Evolutionary conservation across 2,888 invertebrate species (phyloP).

Genomic region (Drosophila koepferae): DNA sequence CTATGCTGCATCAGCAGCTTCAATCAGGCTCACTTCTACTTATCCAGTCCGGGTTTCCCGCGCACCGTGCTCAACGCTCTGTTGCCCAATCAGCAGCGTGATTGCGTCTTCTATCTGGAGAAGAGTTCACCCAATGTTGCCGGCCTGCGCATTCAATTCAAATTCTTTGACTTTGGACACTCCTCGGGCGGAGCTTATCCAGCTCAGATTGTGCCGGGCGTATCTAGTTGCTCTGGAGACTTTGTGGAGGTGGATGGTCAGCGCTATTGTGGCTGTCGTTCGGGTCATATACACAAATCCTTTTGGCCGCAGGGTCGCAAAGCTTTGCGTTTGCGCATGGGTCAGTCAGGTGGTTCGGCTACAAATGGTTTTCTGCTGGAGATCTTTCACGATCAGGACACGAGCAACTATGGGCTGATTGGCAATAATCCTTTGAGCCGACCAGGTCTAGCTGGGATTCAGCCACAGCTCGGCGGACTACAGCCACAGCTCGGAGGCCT

Average conservation of each 20-base stretch:
- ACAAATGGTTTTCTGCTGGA: constrained; percentile 87
- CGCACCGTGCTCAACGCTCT: constrained; percentile 82
- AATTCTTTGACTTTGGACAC: constrained; percentile 86
- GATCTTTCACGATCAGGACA: constrained; percentile 87
- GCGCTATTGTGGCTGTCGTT: constrained; percentile 87
- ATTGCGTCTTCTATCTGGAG: constrained; percentile 86
- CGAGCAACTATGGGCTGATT: constrained; percentile 51
- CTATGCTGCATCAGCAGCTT: constrained; percentile 85
- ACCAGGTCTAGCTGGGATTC: constrained; percentile 3
- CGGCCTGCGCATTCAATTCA: constrained; percentile 86
- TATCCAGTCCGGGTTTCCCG: constrained; percentile 87
- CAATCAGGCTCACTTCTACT: constrained; percentile 85
- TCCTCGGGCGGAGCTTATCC: constrained; percentile 16
- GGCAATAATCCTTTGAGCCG: constrained; percentile 11
- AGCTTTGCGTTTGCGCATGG: constrained; percentile 85
- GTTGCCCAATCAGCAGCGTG: constrained; percentile 80
- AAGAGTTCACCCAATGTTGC: constrained; percentile 86
- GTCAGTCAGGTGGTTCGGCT: constrained; percentile 83
- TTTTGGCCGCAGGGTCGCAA: constrained; percentile 85
- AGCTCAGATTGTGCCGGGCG: constrained; percentile 9
- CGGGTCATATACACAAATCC: constrained; percentile 76
- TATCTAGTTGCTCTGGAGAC: constrained; percentile 85
- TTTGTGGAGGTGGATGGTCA: constrained; percentile 87
- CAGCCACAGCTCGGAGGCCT: constrained; percentile 45
- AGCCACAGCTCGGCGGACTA: constrained; percentile 18